Evolutionary conservation across 2,113 vertebrate genomes (phyloP).

Genomic region (Varanus salvator): DNA sequence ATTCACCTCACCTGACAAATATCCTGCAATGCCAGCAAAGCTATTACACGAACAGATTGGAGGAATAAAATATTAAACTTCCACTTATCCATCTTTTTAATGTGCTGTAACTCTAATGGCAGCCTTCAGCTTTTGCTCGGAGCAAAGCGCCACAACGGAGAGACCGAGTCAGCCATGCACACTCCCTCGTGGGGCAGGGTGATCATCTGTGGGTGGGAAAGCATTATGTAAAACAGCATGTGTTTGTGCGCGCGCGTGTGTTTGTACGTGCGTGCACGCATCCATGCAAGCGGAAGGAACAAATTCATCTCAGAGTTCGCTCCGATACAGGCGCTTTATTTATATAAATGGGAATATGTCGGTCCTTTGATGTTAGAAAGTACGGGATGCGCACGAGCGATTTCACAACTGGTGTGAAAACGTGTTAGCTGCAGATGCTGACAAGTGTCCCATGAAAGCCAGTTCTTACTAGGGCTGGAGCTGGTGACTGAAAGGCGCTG

Average conservation of each 20-base stretch:
- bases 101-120: slow-evolving; percentile 54
- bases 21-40: slow-evolving; percentile 72
- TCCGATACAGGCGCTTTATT: slow-evolving; percentile 29
- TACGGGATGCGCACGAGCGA: too few species aligned
- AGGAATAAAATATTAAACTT: slow-evolving; percentile 79
- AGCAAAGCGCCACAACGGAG: slow-evolving; percentile 21
- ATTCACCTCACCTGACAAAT: slow-evolving; percentile 56
- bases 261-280: not conserved
- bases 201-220: slow-evolving; percentile 23
- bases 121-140: slow-evolving; percentile 52
- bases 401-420: not conserved
- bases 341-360: not conserved
- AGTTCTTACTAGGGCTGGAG: not conserved
- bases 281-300: not conserved
- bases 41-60: slow-evolving; percentile 72
- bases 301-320: slow-evolving; percentile 19
- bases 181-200: not conserved
- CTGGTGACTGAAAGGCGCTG: not conserved
- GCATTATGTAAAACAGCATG: too few species aligned
- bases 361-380: too few species aligned
- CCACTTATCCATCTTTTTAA: slow-evolving; percentile 72
- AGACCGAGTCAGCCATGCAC: not conserved
- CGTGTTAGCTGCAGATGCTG: not conserved
- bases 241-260: too few species aligned
- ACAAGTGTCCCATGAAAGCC: not conserved